Evolutionary conservation across 2,888 invertebrate species (phyloP), one percentile per base, ranked within the genome.

Genomic region (Athetis lepigone): DNA sequence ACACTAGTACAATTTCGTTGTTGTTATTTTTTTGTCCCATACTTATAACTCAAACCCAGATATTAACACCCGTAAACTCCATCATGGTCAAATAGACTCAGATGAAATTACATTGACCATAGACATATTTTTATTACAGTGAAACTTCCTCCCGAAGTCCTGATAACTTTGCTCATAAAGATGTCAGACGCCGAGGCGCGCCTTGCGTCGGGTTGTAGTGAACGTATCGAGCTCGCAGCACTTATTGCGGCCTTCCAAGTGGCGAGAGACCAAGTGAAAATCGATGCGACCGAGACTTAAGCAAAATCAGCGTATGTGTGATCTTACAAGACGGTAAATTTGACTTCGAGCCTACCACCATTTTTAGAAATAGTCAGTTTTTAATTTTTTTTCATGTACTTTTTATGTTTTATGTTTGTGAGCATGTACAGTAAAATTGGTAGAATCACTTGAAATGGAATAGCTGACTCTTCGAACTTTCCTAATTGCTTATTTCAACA

Each of bases 181-280:
- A 96, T 99, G 96, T 97, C 99, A 2, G 97, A 98, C 76, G 97
- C 99, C 57, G 99, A 99, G 92, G 96, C 97, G 86, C 96, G 98
- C 36, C 94, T 99, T 33, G 95, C 98, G 0, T 95, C 96, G 69
- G 99, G 99, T 25, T 97, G 98, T 70, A 97, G 96, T 86, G 99
- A 99, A 92, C 97, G 97, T 77, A 96, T 99, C 46, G 99, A 99
- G 92, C 95, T 99, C 16, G 97, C 98, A 58, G 97, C 98, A 0
- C 95, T 99, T 54, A 96, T 99, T 52, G 96, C 98, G n/a, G 97
- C 98, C 6, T 99, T 99, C 92, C 97, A 98, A 80, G 91, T 96
- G 33, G 97, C 97, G 11, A 95, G 98, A 68, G 96, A 97, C 75
- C 92, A 96, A 56, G 90, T 93, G 33, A 83, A 85, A 33, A 51